Evolutionary conservation across 2,888 invertebrate species (phyloP), one percentile per base, ranked within the genome.

Genomic region (Ectemnius continuus): DNA sequence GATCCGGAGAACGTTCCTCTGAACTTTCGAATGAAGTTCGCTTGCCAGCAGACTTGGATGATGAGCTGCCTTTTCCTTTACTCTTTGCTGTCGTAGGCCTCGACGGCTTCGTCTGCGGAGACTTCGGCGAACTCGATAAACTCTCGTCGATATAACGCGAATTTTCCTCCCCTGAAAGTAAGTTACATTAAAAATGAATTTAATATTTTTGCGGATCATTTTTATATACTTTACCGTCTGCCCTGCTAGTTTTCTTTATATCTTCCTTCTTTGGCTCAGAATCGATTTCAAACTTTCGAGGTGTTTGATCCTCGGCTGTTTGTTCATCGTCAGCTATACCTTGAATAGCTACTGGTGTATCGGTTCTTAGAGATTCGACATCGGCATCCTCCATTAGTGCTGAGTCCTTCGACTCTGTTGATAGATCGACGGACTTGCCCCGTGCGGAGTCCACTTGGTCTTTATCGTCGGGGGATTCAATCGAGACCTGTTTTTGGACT

Each of bases 1-100:
- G 84, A 69, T 88, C 88, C 1, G 87, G 87, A 2, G 88, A 89
- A n/a, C 83, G 82, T 23, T 90, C 90, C 13, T 87, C 89, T 0
- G 89, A 89, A 28, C 86, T 86, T 18, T 82, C 83, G 28, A 85
- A 87, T 16, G 83, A 36, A 36, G 73, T 80, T 14, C 75, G 75
- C 46, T 65, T 79, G 5, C 66, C 46, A 13, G 70, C 48, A 46
- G 84, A 78, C 5, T 79, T 79, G 36, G 85, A 83, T 1, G 84
- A 81, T 4, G 84, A 82, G 28, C 78, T 80, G 60, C 79, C 82
- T 13, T 67, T 73, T 6, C 78, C 75, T 23, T 66, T 70, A 8
- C 67, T 80, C n/a, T 81, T 88, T 14, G 86, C 87, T 2, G 85
- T 84, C 2, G 87, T 85, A 1, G 87, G 86, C 18, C 87, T 84